Base-by-base conservation (phyloP, 2,113 vertebrate genomes). In the Willisornis vidua region DNA sequence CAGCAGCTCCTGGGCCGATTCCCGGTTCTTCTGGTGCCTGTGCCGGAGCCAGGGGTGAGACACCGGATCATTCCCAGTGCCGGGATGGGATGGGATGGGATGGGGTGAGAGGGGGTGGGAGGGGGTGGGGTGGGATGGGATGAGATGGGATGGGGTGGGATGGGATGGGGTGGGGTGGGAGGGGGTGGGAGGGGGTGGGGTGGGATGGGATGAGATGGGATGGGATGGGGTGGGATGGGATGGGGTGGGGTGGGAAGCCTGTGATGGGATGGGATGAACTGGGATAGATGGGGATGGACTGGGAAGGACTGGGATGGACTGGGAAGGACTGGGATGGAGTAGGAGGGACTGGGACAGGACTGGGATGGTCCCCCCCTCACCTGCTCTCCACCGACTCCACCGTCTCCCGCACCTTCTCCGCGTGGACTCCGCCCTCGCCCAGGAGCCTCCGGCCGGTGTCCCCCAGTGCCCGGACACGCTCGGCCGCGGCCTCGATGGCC, bases 401-500 rank as follows among this genome's bases (percentile, higher is more conserved):
- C 91, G 98, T 99, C 96, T 99, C 99, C 74, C 98, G 98, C 97
- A 99, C 99, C 97, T 99, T 99, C 86, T 99, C 99, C 0, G 97
- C 93, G 8, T 99, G 99, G 89, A 98, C 97, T 57, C 99, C 98
- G 55, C 97, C 97, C 37, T 98, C 98, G 6, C 97, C 98, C 58
- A 99, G 98, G 51, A 99, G 98, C 86, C 99, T 99, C 41, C 96
- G 94, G n/a, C 99, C 99, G 0, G 98, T 96, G 58, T 99, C 99
- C 81, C 98, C 98, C 79, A 99, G 97, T 9, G 98, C 98, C 14
- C 95, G 98, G 94, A 99, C 99, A 57, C 98, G 99, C 86, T 99
- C 99, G 57, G 99, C 98, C 3, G 97, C 98, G 96, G 99, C 99
- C 11, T 99, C 99, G 98, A 99, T 99, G 92, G 99, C 99, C 76